Evolutionary conservation across 2,113 vertebrate species (phyloP).

Genomic region (Oryzias curvinotus): DNA sequence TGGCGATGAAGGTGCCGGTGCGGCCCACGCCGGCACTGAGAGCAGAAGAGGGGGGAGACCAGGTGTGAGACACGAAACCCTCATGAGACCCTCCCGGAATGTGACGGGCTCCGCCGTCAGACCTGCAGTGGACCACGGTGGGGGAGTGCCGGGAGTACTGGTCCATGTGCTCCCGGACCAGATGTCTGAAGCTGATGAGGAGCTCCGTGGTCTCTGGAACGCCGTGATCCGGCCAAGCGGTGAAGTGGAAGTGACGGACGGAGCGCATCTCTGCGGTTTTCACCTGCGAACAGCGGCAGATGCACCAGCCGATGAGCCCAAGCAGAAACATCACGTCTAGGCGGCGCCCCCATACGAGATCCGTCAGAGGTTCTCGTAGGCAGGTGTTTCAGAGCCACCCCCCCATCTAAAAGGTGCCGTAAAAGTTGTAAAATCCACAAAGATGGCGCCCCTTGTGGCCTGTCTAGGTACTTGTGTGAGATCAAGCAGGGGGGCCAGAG

Average conservation of each 20-base stretch:
- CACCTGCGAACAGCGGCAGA: conserved; percentile 64
- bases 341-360: too few species aligned
- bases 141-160: conserved; percentile 83
- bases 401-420: too few species aligned
- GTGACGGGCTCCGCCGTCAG: not conserved
- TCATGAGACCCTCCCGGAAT: not conserved
- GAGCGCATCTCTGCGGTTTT: conserved; percentile 82
- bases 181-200: conserved; percentile 91
- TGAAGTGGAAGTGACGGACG: conserved; percentile 95
- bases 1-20: conserved; percentile 93
- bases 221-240: conserved; percentile 94
- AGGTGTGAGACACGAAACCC: not conserved
- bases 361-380: too few species aligned
- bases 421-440: too few species aligned
- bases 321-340: not conserved
- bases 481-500: too few species aligned
- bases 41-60: not conserved
- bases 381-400: too few species aligned
- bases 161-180: conserved; percentile 89
- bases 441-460: too few species aligned
- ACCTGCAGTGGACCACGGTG: conserved; percentile 97
- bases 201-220: conserved; percentile 92
- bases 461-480: too few species aligned
- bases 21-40: conserved; percentile 93
- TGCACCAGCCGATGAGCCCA: not conserved